Evolutionary conservation across 2,888 invertebrate genomes (phyloP).

Genomic region (Melipona beecheii): DNA sequence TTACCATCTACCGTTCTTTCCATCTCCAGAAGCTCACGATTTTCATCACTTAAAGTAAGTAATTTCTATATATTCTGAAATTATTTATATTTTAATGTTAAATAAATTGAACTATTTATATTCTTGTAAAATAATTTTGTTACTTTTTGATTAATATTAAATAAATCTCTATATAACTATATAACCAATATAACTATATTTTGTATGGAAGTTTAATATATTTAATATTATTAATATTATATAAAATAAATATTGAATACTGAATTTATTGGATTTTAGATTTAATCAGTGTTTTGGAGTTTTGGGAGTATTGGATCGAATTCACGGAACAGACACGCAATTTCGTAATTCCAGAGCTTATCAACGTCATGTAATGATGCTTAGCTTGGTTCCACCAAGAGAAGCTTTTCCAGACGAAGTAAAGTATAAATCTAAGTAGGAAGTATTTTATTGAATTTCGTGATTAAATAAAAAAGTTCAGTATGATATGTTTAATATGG

Average conservation of each 20-base stretch:
- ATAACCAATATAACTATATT: conserved; percentile 7
- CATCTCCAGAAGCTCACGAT: conserved; percentile 94
- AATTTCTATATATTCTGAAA: not conserved
- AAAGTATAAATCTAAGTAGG: conserved; percentile 82
- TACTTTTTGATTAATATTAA: not conserved
- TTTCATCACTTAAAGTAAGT: conserved; percentile 93
- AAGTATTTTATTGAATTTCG: conserved; percentile 1
- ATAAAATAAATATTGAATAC: not conserved
- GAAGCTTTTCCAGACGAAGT: conserved; percentile 88
- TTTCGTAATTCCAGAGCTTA: conserved; percentile 90
- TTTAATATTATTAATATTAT: too few species aligned
- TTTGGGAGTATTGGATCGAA: conserved; percentile 91
- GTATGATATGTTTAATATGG: conserved; percentile 19
- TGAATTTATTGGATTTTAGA: conserved; percentile 83
- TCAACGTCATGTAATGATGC: conserved; percentile 89
- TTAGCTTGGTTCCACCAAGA: conserved; percentile 88
- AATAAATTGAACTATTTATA: not conserved
- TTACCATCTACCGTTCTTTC: conserved; percentile 93
- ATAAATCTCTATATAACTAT: not conserved
- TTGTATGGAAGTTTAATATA: not conserved
- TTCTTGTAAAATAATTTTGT: not conserved
- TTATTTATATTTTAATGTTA: not conserved
- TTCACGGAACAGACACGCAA: conserved; percentile 92
- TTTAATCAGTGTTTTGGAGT: conserved; percentile 94
- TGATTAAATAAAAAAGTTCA: conserved; percentile 44